These are phyloP conservation scores for Drosophila nigrodunni DNA, from an alignment of 1,140 invertebrate species.

Conservation along the genomic window DNA sequence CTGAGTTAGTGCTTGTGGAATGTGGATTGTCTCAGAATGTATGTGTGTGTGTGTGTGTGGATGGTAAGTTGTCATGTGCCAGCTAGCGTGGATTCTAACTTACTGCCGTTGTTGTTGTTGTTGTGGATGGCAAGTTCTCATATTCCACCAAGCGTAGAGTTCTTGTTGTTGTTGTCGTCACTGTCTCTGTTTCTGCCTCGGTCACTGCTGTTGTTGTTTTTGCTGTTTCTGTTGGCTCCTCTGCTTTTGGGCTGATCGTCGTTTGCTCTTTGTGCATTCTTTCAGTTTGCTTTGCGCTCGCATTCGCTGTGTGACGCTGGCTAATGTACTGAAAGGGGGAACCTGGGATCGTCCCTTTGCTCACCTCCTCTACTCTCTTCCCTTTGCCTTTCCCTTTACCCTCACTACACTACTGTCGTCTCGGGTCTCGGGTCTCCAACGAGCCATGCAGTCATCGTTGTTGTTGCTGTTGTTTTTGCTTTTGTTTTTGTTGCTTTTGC, in stretches of 20 bases:
- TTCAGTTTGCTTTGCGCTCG: slow-evolving; percentile 68
- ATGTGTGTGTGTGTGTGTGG: not conserved
- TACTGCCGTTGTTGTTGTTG: not conserved
- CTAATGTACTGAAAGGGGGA: slow-evolving; percentile 9
- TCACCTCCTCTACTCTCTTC: not conserved
- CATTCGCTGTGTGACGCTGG: slow-evolving; percentile 39
- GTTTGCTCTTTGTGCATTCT: slow-evolving; percentile 77
- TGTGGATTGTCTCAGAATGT: slow-evolving; percentile 21
- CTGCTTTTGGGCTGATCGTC: slow-evolving; percentile 55
- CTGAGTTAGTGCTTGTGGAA: slow-evolving; percentile 56
- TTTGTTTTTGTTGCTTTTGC: slow-evolving; percentile 23
- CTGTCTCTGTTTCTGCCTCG: not conserved
- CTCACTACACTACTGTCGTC: slow-evolving; percentile 23
- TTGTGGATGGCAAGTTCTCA: slow-evolving; percentile 35
- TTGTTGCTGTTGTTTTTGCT: slow-evolving; percentile 25
- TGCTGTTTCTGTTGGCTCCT: slow-evolving; percentile 40
- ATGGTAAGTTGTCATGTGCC: not conserved
- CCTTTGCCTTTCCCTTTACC: not conserved
- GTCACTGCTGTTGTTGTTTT: not conserved
- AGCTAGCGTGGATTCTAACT: not conserved
- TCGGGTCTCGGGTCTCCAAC: slow-evolving; percentile 60
- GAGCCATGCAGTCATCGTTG: slow-evolving; percentile 76
- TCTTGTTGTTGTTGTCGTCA: slow-evolving; percentile 16
- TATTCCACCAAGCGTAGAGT: slow-evolving; percentile 44
- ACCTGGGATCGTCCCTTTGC: not conserved